phyloP scores from a whole-genome alignment of 30 jellyfish, hydroid and myxozoan species.

The Cassiopea xamachana region DNA sequence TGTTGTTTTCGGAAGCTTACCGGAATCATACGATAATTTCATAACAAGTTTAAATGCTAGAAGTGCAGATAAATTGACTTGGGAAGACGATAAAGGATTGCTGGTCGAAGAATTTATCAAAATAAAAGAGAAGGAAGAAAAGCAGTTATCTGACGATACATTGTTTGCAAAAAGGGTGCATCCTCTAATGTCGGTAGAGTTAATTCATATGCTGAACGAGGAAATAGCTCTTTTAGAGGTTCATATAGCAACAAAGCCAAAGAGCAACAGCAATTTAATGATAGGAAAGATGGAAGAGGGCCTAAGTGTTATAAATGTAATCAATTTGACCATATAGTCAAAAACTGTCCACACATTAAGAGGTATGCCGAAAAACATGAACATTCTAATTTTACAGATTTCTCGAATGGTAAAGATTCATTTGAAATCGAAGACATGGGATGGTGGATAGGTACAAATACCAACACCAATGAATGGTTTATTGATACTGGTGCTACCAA shows the following conservation, averaged over 20 bases:
- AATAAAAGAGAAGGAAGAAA: slow-evolving; percentile 53
- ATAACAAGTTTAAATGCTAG: slow-evolving; percentile 52
- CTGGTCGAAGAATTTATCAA: slow-evolving; percentile 65
- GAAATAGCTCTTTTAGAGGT: slow-evolving; percentile 62
- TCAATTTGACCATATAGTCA: slow-evolving; percentile 42
- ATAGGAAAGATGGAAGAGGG: slow-evolving; percentile 44
- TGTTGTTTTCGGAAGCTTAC: slow-evolving; percentile 53
- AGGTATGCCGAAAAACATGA: slow-evolving; percentile 20
- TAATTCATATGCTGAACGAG: slow-evolving; percentile 48
- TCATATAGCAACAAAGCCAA: slow-evolving; percentile 33
- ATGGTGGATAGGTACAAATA: slow-evolving; percentile 30
- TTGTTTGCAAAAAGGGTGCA: slow-evolving; percentile 49
- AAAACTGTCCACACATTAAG: slow-evolving; percentile 54
- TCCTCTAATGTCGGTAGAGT: slow-evolving; percentile 30
- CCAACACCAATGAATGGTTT: slow-evolving; percentile 52
- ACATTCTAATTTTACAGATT: slow-evolving; percentile 49
- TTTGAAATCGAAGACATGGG: slow-evolving; percentile 37
- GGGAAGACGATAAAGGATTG: slow-evolving; percentile 49
- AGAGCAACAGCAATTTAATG: slow-evolving; percentile 27
- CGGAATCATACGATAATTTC: slow-evolving; percentile 35
- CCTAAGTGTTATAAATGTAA: slow-evolving; percentile 59
- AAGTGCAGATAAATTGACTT: slow-evolving; percentile 52
- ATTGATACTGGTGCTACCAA: slow-evolving; percentile 65
- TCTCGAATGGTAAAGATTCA: slow-evolving; percentile 13
- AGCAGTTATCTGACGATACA: slow-evolving; percentile 48